These are phyloP conservation scores for Marasmarcha lunaedactyla DNA, from an alignment of 2,888 invertebrate species.

Conservation along the genomic window DNA sequence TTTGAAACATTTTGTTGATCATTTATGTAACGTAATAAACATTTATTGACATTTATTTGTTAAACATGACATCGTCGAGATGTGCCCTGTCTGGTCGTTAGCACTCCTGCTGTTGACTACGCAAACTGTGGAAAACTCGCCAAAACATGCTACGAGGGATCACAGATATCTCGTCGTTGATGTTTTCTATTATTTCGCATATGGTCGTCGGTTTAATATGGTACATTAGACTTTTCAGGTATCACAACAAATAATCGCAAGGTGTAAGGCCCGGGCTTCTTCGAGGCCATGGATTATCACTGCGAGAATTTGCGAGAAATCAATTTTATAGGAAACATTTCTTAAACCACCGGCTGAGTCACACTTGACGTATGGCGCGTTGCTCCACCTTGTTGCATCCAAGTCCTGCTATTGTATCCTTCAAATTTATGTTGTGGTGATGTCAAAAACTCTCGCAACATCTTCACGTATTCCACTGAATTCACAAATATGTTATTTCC, in stretches of 20 bases:
- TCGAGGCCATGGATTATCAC: background rate
- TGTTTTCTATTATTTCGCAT: too few relatives aligned
- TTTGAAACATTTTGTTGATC: background rate
- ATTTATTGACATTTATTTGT: constrained; percentile 1
- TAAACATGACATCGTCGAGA: background rate
- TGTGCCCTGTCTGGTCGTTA: background rate
- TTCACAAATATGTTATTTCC: constrained; percentile 7
- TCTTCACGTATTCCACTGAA: constrained; percentile 6
- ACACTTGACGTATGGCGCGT: constrained; percentile 7
- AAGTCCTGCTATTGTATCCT: constrained; percentile 2
- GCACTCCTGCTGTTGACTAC: background rate
- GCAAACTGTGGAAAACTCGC: background rate
- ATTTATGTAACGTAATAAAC: background rate
- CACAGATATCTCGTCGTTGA: background rate
- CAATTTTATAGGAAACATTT: background rate
- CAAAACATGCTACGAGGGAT: background rate
- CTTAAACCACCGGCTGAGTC: background rate
- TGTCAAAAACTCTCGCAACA: too few relatives aligned
- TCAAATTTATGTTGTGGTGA: constrained; percentile 3
- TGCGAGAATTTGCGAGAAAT: background rate
- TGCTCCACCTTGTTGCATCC: too few relatives aligned
- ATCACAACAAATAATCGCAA: background rate
- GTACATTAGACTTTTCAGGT: background rate
- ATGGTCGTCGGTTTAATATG: constrained; percentile 3
- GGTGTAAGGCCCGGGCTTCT: background rate